Evolutionary conservation across 1,140 invertebrate genomes (phyloP).

Genomic region (Onthophagus taurus): DNA sequence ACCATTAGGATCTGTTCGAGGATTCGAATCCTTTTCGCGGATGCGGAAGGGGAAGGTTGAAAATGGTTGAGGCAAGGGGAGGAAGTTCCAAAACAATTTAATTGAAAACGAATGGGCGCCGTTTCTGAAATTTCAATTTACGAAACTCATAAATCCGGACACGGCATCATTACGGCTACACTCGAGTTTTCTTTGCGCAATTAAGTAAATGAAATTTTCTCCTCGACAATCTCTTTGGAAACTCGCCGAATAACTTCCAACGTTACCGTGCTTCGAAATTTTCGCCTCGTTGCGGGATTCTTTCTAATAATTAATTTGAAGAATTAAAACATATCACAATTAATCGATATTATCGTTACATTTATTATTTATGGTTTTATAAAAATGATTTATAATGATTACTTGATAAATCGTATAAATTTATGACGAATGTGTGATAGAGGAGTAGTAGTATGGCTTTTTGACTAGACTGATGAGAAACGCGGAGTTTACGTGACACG

Average conservation of each 20-base stretch:
- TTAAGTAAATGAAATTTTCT: slow-evolving; percentile 19
- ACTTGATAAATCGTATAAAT: no score
- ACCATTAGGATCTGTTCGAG: no score
- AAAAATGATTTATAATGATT: no score
- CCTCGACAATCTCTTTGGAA: slow-evolving; percentile 7
- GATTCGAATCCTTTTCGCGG: no score
- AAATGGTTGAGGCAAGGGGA: no score
- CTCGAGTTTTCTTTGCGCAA: slow-evolving; percentile 13
- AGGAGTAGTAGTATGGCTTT: no score
- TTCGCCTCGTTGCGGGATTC: background rate
- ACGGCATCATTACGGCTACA: slow-evolving; percentile 15
- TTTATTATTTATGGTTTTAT: no score
- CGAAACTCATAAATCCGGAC: slow-evolving; percentile 18
- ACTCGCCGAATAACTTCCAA: slow-evolving; percentile 7
- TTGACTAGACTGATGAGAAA: no score
- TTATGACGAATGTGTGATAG: no score
- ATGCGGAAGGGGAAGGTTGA: no score
- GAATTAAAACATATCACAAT: slow-evolving; percentile 3
- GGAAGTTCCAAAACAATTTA: slow-evolving; percentile 17
- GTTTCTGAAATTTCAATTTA: slow-evolving; percentile 18
- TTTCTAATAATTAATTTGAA: slow-evolving; percentile 4
- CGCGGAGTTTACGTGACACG: no score
- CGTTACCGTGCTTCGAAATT: background rate
- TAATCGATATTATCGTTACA: no score
- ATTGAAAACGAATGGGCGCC: slow-evolving; percentile 18